phyloP scores from a whole-genome alignment of 2,888 invertebrate genomes.

The Leptogaster cylindrica region DNA sequence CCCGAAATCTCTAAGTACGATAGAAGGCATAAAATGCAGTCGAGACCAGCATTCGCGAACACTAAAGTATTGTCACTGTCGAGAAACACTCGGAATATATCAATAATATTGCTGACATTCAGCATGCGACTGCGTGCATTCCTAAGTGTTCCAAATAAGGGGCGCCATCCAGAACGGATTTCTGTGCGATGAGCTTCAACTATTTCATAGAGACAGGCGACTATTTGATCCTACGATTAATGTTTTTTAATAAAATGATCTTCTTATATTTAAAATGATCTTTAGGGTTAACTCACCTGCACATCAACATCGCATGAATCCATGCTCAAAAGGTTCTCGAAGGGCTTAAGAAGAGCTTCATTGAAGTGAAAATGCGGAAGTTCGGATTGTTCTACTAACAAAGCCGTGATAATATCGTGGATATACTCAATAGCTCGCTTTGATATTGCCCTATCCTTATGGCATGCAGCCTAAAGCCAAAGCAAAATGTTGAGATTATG shows the following conservation, averaged over 20 bases:
- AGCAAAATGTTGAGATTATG: too few relatives aligned
- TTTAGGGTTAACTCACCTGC: constrained; percentile 68
- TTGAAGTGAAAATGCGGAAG: constrained; percentile 94
- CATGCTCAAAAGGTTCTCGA: constrained; percentile 91
- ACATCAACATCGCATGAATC: constrained; percentile 94
- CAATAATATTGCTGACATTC: constrained; percentile 73
- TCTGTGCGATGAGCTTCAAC: constrained; percentile 93
- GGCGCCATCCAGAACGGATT: constrained; percentile 95
- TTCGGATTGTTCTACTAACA: constrained; percentile 86
- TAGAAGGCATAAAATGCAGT: constrained; percentile 89
- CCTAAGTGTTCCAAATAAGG: constrained; percentile 90
- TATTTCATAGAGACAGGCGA: constrained; percentile 93
- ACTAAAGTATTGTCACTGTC: constrained; percentile 91
- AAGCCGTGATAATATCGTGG: constrained; percentile 87
- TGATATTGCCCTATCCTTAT: constrained; percentile 85
- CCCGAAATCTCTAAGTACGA: constrained; percentile 64
- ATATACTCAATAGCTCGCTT: constrained; percentile 91
- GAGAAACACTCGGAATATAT: constrained; percentile 93
- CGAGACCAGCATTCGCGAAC: constrained; percentile 92
- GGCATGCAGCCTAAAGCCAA: constrained; percentile 79
- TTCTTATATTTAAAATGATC: too few relatives aligned
- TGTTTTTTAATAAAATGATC: not conserved
- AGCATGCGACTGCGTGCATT: constrained; percentile 76
- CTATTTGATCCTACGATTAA: constrained; percentile 78
- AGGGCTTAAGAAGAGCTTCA: constrained; percentile 92